Evolutionary conservation across 2,113 vertebrate genomes (phyloP).

Genomic region (Equus quagga): DNA sequence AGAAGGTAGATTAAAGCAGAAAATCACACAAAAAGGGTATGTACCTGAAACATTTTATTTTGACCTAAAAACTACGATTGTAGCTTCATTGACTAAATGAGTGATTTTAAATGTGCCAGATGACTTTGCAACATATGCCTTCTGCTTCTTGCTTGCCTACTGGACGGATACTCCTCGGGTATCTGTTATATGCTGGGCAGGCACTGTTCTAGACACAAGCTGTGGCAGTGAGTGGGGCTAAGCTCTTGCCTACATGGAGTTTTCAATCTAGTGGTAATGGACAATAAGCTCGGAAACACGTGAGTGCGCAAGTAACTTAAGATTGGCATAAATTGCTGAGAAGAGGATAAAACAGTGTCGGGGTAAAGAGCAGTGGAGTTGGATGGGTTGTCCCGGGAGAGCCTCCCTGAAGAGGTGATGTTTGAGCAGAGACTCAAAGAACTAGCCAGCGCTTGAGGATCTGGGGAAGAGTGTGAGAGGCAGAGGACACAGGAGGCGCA

Average conservation of each 20-base stretch:
- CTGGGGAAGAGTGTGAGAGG: not conserved
- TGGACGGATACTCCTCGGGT: not conserved
- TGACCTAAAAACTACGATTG: not conserved
- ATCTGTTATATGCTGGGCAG: not conserved
- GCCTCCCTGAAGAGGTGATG: not conserved
- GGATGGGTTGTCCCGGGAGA: not conserved
- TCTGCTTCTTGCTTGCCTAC: no score
- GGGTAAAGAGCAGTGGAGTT: no score
- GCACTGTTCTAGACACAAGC: not conserved
- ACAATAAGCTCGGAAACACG: not conserved
- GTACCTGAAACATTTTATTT: not conserved
- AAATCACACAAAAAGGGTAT: not conserved
- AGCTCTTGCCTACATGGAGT: not conserved
- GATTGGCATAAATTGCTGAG: not conserved
- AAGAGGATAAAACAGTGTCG: not conserved
- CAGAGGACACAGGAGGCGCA: not conserved
- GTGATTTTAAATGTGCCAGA: no score
- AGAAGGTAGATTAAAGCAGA: not conserved
- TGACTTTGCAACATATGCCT: no score
- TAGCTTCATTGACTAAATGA: no score
- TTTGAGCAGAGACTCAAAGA: not conserved
- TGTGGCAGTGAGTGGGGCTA: not conserved
- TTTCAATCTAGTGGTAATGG: not conserved
- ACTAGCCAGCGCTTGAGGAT: not conserved
- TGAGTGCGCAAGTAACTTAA: not conserved